Conservation (phyloP, 2,113 vertebrate species). For the Misgurnus anguillicaudatus region DNA sequence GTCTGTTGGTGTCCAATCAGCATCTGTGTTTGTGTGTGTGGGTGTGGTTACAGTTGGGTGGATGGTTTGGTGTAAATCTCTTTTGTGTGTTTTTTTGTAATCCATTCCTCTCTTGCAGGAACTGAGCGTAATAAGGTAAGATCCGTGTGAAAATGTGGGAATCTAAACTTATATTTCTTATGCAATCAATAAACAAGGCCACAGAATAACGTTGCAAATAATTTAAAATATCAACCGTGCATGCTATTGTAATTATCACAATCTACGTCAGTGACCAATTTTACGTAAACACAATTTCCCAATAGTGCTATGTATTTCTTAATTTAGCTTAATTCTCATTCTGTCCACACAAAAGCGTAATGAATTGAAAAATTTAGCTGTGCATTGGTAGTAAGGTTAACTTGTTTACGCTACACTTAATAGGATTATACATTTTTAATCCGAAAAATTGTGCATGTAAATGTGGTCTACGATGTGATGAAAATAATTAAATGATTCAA, state of each 20-base stretch:
- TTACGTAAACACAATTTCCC: too few species aligned
- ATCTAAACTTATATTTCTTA: not conserved
- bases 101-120: constrained; percentile 67
- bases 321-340: too few species aligned
- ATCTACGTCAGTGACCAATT: too few species aligned
- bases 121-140: constrained; percentile 77
- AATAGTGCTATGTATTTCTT: too few species aligned
- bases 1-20: constrained; percentile 45
- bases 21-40: constrained; percentile 27
- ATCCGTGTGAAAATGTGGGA: constrained; percentile 40
- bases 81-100: constrained; percentile 57
- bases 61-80: constrained; percentile 37
- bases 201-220: not conserved
- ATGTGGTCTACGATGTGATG: too few species aligned
- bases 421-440: too few species aligned
- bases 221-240: not conserved
- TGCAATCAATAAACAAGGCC: not conserved
- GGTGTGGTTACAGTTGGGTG: constrained; percentile 30
- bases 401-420: too few species aligned
- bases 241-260: not conserved
- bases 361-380: too few species aligned
- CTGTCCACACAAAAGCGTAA: too few species aligned
- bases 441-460: too few species aligned
- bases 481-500: too few species aligned
- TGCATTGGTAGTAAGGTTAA: too few species aligned